Percentiles rank a stretch among this genome's conserved stretches.
phyloP scores from a whole-genome alignment of 1,140 invertebrate species.

The Phortica variegata region DNA sequence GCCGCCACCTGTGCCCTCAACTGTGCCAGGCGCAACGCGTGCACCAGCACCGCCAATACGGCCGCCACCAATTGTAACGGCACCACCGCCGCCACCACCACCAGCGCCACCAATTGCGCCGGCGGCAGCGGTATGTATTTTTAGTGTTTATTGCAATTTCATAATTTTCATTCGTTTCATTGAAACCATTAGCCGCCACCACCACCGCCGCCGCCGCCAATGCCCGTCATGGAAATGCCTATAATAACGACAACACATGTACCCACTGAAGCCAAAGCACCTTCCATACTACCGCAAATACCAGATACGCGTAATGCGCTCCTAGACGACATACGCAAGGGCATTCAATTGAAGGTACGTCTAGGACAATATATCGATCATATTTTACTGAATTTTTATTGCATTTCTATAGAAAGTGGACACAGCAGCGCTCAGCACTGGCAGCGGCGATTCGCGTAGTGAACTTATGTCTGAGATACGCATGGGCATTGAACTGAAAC shows the following conservation, averaged over 20 bases:
- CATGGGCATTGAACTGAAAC: constrained; percentile 73
- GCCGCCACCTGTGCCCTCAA: constrained; percentile 54
- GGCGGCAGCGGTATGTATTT: constrained; percentile 37
- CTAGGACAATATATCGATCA: background rate
- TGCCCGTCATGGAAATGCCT: constrained; percentile 40
- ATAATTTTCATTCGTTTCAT: background rate
- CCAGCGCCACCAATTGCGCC: constrained; percentile 33
- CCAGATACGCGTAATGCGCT: constrained; percentile 67
- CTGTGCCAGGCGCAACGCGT: constrained; percentile 37
- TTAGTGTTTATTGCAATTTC: background rate
- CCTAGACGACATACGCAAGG: constrained; percentile 76
- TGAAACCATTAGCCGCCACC: constrained; percentile 46
- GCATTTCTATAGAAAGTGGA: constrained; percentile 68
- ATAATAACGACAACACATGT: constrained; percentile 42
- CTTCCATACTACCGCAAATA: constrained; percentile 20
- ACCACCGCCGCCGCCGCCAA: constrained; percentile 48
- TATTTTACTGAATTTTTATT: constrained; percentile 8
- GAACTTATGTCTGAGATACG: constrained; percentile 79
- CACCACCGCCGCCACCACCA: constrained; percentile 40
- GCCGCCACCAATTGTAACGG: constrained; percentile 43
- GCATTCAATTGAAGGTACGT: constrained; percentile 64
- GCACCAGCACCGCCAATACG: constrained; percentile 50
- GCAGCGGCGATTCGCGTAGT: constrained; percentile 62
- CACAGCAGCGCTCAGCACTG: constrained; percentile 52
- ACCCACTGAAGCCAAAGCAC: constrained; percentile 27